Evolutionary conservation across 2,797 vertebrate species (phyloP).

Genomic region (Arremon brunneinucha): DNA sequence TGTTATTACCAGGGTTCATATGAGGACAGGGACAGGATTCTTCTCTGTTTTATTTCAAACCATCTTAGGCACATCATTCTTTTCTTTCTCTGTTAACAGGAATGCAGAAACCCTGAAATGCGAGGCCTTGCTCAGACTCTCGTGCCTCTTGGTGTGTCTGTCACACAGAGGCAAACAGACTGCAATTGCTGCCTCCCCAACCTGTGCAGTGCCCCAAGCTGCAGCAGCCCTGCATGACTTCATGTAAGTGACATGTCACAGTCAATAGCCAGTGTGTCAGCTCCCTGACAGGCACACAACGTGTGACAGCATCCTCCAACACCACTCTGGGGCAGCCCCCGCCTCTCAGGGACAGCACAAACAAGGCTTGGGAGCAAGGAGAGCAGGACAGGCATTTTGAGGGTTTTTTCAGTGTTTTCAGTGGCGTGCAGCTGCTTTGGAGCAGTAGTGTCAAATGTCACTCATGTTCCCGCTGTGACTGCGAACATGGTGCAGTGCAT

Average conservation of each 20-base stretch:
- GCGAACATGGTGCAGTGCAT: conserved; percentile 17
- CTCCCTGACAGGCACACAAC: conserved; percentile 8
- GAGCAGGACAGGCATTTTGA: not conserved
- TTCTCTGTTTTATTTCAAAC: not conserved
- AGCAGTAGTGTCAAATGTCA: conserved; percentile 45
- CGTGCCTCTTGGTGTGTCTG: not conserved
- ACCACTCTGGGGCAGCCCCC: not conserved
- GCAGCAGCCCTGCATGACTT: not conserved
- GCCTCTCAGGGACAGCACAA: not conserved
- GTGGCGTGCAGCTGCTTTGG: not conserved
- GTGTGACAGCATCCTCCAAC: not conserved
- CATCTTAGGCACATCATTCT: not conserved
- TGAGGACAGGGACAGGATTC: not conserved
- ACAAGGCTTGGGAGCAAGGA: not conserved
- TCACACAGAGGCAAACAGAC: not conserved
- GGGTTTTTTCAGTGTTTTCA: not conserved
- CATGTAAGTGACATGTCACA: conserved; percentile 25
- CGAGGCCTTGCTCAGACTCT: not conserved
- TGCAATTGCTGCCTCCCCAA: not conserved
- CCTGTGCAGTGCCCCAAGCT: not conserved
- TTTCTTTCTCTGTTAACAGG: not conserved
- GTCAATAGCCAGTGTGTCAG: not conserved
- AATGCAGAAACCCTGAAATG: not conserved
- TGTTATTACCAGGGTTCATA: not conserved
- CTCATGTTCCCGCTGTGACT: not conserved